phyloP scores from a whole-genome alignment of 2,888 invertebrate species.

The Myathropa florea region DNA sequence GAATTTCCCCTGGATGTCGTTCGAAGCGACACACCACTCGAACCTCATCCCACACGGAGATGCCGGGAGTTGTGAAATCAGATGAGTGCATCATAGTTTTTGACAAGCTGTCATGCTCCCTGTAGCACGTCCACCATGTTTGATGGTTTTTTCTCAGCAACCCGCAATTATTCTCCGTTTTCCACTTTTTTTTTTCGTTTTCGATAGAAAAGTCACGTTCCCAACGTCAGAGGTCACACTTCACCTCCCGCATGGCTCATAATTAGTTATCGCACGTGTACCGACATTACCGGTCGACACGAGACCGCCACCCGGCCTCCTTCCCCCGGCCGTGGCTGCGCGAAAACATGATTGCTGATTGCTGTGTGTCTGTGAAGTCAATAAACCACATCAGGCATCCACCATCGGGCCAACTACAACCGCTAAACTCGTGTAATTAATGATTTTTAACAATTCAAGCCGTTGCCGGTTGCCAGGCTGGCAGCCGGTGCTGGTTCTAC shows the following conservation, averaged over 20 bases:
- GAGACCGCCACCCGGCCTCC: constrained; percentile 39
- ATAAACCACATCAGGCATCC: constrained; percentile 43
- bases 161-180: constrained; percentile 10
- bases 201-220: constrained; percentile 53
- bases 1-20: neutral
- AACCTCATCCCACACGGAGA: neutral
- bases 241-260: constrained; percentile 33
- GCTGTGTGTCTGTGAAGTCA: constrained; percentile 34
- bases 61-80: neutral
- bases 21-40: neutral
- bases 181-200: neutral
- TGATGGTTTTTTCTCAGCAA: constrained; percentile 1
- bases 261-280: constrained; percentile 67
- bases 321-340: neutral
- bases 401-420: neutral
- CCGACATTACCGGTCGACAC: constrained; percentile 40
- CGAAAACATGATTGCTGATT: constrained; percentile 17
- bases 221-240: constrained; percentile 34
- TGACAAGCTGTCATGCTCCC: neutral
- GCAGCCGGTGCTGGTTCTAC: neutral
- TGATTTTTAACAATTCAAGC: constrained; percentile 31
- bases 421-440: constrained; percentile 53
- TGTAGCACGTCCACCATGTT: neutral
- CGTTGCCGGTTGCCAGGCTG: constrained; percentile 25
- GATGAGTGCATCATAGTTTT: neutral